Evolutionary conservation across 2,113 vertebrate species (phyloP).

Genomic region (Rhinopomastus cyanomelas): DNA sequence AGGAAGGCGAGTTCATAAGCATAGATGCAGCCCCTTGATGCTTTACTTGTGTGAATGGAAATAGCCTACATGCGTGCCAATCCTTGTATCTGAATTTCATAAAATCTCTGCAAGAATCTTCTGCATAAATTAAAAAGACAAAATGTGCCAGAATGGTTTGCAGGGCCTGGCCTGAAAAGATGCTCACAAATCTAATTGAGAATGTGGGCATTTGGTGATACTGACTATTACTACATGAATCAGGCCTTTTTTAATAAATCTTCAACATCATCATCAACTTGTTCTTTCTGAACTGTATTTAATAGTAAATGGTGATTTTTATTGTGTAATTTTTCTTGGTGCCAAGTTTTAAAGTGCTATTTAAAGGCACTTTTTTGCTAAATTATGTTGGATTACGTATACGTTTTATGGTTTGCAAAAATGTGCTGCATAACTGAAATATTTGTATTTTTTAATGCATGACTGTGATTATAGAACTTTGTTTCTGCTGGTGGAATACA

Average conservation of each 20-base stretch:
- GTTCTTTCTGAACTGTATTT: slow-evolving; percentile 27
- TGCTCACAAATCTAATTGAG: background rate
- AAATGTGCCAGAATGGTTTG: background rate
- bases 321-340: background rate
- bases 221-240: background rate
- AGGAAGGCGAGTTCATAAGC: slow-evolving; percentile 52
- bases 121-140: background rate
- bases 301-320: slow-evolving; percentile 30
- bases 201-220: background rate
- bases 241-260: background rate
- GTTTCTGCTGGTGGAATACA: background rate
- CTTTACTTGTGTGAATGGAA: slow-evolving; percentile 46
- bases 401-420: background rate
- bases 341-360: background rate
- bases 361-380: background rate
- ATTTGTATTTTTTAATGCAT: background rate
- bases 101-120: background rate
- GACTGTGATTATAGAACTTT: background rate
- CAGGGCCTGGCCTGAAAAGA: background rate
- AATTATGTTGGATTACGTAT: background rate
- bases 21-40: slow-evolving; percentile 27
- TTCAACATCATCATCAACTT: background rate
- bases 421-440: background rate
- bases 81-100: background rate
- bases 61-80: background rate